Percentiles rank a stretch among this genome's conserved stretches.
phyloP scores from a whole-genome alignment of 2,797 vertebrate species.

The Knipowitschia caucasica region DNA sequence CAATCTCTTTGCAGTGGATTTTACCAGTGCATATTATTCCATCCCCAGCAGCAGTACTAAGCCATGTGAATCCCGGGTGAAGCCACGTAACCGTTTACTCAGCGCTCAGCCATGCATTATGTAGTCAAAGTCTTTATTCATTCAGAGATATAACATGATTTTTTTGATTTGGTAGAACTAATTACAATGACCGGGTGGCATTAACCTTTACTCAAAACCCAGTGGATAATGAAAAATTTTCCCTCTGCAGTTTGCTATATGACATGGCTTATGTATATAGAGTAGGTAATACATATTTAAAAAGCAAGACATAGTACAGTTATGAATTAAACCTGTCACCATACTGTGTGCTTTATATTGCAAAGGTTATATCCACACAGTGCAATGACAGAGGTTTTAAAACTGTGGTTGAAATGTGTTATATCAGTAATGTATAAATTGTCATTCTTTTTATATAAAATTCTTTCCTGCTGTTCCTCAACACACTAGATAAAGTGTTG shows the following conservation, averaged over 20 bases:
- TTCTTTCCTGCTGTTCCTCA: too few relatives aligned
- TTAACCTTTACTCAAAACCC: conserved; percentile 12
- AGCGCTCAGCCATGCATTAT: conserved; percentile 37
- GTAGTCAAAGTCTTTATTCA: conserved; percentile 35
- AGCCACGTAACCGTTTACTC: conserved; percentile 24
- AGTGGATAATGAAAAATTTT: conserved; percentile 10
- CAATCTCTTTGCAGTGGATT: conserved; percentile 31
- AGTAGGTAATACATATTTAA: conserved; percentile 2
- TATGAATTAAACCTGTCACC: conserved; percentile 1
- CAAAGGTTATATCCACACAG: not conserved
- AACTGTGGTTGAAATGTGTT: not conserved
- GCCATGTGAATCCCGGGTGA: conserved; percentile 23
- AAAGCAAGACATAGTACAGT: not conserved
- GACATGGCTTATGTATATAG: conserved; percentile 4
- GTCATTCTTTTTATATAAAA: too few relatives aligned
- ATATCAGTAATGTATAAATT: too few relatives aligned
- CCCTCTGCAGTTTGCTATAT: not conserved
- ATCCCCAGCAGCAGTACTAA: conserved; percentile 14
- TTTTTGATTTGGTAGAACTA: conserved; percentile 26
- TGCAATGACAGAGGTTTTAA: not conserved
- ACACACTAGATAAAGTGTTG: too few relatives aligned
- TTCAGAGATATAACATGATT: conserved; percentile 33
- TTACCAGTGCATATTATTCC: conserved; percentile 17
- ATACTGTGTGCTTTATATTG: not conserved
- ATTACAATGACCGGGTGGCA: conserved; percentile 25